Conservation (phyloP, 2,113 vertebrate genomes). For the Garra rufa region DNA sequence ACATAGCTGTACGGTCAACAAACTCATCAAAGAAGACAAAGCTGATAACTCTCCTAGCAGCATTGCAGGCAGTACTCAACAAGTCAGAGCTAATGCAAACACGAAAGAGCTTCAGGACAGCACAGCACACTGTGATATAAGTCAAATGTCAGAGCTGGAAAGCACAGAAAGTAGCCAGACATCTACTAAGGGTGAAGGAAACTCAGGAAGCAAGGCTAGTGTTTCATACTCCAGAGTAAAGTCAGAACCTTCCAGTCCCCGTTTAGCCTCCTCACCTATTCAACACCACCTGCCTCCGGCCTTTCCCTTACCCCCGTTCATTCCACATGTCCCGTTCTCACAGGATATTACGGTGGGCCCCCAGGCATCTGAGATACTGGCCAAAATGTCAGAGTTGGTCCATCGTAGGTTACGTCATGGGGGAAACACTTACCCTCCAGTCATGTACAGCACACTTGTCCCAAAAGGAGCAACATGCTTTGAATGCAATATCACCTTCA, state of each 20-base stretch:
- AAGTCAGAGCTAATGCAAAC: constrained; percentile 68
- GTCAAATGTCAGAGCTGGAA: constrained; percentile 82
- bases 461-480: constrained; percentile 89
- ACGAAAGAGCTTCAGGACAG: constrained; percentile 78
- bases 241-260: constrained; percentile 88
- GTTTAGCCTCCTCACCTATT: constrained; percentile 87
- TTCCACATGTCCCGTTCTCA: constrained; percentile 86
- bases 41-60: constrained; percentile 75
- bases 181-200: constrained; percentile 76
- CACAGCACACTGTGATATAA: constrained; percentile 80
- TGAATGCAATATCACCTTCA: constrained; percentile 90
- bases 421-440: constrained; percentile 82
- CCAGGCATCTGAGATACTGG: constrained; percentile 89
- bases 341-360: constrained; percentile 87
- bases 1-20: constrained; percentile 68
- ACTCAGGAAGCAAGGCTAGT: constrained; percentile 75
- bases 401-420: constrained; percentile 85
- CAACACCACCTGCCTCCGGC: constrained; percentile 82
- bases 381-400: constrained; percentile 91
- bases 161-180: constrained; percentile 82
- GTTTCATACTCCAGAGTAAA: constrained; percentile 89
- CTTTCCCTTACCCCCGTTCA: constrained; percentile 85
- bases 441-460: constrained; percentile 86
- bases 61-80: constrained; percentile 75
- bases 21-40: constrained; percentile 80